These are phyloP conservation scores for Thaumetopoea pityocampa DNA, from an alignment of 1,140 invertebrate genomes.

Conservation along the genomic window DNA sequence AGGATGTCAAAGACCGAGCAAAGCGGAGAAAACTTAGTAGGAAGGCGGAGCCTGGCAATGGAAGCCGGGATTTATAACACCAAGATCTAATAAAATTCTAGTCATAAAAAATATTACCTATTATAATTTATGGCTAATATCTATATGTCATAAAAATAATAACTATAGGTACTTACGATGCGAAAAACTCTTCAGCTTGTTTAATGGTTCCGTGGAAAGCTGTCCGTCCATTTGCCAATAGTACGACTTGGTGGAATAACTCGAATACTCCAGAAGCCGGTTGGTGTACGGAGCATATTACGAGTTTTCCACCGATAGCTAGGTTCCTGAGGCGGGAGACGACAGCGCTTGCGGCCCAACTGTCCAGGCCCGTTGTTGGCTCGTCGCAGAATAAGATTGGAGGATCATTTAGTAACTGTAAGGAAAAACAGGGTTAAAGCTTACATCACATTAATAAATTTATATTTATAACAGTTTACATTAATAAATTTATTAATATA, in stretches of 20 bases:
- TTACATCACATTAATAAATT: too few relatives aligned
- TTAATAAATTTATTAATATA: too few relatives aligned
- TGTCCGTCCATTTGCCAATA: slow-evolving; percentile 86
- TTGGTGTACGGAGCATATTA: slow-evolving; percentile 92
- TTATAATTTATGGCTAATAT: too few relatives aligned
- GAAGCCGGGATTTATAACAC: too few relatives aligned
- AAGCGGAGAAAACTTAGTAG: too few relatives aligned
- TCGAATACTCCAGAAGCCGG: slow-evolving; percentile 90
- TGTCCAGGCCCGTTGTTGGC: slow-evolving; percentile 89
- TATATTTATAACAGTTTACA: too few relatives aligned
- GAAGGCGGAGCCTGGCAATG: too few relatives aligned
- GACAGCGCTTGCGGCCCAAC: slow-evolving; percentile 85
- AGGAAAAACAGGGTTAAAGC: slow-evolving; percentile 13
- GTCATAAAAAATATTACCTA: too few relatives aligned
- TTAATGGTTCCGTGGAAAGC: slow-evolving; percentile 86
- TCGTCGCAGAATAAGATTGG: slow-evolving; percentile 89
- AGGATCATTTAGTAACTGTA: slow-evolving; percentile 84
- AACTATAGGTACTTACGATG: slow-evolving; percentile 72
- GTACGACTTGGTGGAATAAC: slow-evolving; percentile 86
- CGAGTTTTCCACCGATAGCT: slow-evolving; percentile 82
- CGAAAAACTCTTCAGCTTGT: slow-evolving; percentile 80
- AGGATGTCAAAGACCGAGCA: too few relatives aligned
- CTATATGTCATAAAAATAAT: slow-evolving; percentile 3
- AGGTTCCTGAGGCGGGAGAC: slow-evolving; percentile 82
- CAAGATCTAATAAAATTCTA: too few relatives aligned